phyloP scores from a whole-genome alignment of 1,140 invertebrate genomes.

The Lerema accius region DNA sequence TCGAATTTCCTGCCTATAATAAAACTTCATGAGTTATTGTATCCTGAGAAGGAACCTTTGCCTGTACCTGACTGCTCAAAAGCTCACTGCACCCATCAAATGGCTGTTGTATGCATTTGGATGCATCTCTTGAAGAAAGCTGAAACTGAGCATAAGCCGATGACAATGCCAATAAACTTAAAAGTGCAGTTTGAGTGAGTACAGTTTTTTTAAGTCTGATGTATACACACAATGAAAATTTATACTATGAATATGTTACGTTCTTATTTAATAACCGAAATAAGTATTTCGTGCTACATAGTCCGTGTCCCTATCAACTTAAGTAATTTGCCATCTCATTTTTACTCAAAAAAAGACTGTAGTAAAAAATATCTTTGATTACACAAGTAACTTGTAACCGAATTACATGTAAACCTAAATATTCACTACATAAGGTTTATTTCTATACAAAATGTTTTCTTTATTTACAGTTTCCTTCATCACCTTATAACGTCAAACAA shows the following conservation, averaged over 20 bases:
- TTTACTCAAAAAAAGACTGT: no score
- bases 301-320: no score
- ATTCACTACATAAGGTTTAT: no score
- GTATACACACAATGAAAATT: no score
- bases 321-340: no score
- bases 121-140: conserved; percentile 97
- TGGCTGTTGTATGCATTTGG: conserved; percentile 98
- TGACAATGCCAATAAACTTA: conserved; percentile 92
- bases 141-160: conserved; percentile 90
- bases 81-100: conserved; percentile 93
- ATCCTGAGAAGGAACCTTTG: conserved; percentile 95
- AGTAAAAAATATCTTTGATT: no score
- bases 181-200: conserved; percentile 92
- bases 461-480: conserved; percentile 86
- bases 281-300: no score
- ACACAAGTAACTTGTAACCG: no score
- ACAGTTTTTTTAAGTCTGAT: background rate
- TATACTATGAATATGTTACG: no score
- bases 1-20: conserved; percentile 95
- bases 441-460: background rate
- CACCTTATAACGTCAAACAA: conserved; percentile 90
- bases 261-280: no score
- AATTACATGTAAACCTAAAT: no score
- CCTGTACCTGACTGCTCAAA: conserved; percentile 95
- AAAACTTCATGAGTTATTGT: conserved; percentile 95